Evolutionary conservation across 2,113 vertebrate genomes (phyloP).

Genomic region (Microtus richardsoni): DNA sequence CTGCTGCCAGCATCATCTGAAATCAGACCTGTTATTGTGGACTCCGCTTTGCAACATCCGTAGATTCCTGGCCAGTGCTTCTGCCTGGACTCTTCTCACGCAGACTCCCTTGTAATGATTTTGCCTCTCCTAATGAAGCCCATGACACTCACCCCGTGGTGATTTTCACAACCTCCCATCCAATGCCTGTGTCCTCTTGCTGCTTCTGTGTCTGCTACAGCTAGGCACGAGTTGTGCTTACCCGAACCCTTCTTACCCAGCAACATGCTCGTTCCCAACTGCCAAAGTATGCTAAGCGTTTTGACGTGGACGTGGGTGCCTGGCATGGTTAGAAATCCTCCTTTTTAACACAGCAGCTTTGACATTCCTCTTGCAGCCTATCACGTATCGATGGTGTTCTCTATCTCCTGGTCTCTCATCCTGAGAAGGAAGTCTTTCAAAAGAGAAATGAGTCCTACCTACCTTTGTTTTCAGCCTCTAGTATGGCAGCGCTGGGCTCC

Average conservation of each 20-base stretch:
- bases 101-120: neutral
- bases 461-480: neutral
- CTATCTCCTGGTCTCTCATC: neutral
- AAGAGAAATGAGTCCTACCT: neutral
- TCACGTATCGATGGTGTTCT: too few relatives aligned
- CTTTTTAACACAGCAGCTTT: neutral
- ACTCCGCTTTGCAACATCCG: neutral
- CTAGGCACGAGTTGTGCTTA: neutral
- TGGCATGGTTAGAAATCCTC: accelerated
- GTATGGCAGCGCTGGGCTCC: neutral
- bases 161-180: neutral
- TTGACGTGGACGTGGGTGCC: neutral
- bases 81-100: neutral
- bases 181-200: neutral
- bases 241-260: neutral
- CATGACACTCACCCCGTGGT: too few relatives aligned
- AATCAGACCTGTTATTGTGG: neutral
- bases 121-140: neutral
- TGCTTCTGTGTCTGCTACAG: neutral
- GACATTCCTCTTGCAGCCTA: too few relatives aligned
- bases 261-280: neutral
- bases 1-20: neutral
- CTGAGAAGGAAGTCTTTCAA: neutral
- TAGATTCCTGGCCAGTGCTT: neutral
- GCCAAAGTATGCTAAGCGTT: neutral